phyloP scores from a whole-genome alignment of 2,888 invertebrate genomes.

The Ommatoiulus sabulosus region DNA sequence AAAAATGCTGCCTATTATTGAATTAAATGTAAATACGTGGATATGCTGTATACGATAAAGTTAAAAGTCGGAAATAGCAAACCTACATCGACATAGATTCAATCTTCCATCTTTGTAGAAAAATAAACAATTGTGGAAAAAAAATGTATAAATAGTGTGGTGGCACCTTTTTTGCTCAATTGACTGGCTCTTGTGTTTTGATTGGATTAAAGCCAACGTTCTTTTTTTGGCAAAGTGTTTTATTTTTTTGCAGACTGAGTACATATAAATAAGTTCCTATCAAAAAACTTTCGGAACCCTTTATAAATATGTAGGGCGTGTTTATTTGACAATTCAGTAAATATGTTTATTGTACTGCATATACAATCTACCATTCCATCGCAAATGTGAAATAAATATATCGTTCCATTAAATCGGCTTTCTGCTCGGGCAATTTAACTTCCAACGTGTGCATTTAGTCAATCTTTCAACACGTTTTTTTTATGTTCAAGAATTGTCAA shows the following conservation, averaged over 20 bases:
- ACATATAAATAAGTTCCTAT: background rate
- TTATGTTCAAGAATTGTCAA: too few species aligned
- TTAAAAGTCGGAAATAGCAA: background rate
- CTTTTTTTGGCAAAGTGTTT: background rate
- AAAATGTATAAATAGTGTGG: conserved; percentile 10
- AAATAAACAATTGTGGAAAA: conserved; percentile 29
- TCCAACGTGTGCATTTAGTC: too few species aligned
- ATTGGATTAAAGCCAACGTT: background rate
- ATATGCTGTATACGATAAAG: background rate
- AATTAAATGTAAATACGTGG: too few species aligned
- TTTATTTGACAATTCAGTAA: conserved; percentile 41
- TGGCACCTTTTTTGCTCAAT: conserved; percentile 35
- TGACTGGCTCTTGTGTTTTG: background rate
- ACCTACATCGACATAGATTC: background rate
- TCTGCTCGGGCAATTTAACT: too few species aligned
- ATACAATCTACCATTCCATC: background rate
- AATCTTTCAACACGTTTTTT: too few species aligned
- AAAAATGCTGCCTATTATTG: too few species aligned
- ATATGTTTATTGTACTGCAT: background rate
- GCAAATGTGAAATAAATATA: too few species aligned
- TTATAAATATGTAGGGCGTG: conserved; percentile 41
- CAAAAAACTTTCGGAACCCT: conserved; percentile 25
- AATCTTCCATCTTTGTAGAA: background rate
- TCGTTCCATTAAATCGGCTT: background rate
- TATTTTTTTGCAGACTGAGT: background rate